phyloP scores from a whole-genome alignment of 2,113 vertebrate genomes.

The Circaetus cinerascens region DNA sequence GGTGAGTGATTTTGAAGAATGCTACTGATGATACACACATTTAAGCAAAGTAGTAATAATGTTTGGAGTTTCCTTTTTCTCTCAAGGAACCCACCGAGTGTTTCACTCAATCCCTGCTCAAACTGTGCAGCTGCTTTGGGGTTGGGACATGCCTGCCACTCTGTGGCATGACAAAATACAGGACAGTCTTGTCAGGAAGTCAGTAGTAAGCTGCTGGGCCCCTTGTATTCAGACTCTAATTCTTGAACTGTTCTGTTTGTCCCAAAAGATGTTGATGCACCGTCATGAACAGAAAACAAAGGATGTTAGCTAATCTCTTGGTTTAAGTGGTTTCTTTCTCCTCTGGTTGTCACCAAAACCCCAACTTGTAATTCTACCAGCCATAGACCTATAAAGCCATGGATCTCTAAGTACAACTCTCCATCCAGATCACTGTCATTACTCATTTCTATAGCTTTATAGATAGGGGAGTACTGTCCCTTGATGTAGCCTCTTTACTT shows the following conservation, averaged over 20 bases:
- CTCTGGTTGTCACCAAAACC: neutral
- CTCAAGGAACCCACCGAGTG: neutral
- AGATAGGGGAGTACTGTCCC: neutral
- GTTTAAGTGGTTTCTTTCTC: neutral
- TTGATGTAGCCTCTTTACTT: neutral
- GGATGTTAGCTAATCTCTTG: neutral
- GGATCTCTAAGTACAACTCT: neutral
- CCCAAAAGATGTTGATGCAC: neutral
- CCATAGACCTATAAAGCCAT: neutral
- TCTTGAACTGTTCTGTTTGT: neutral
- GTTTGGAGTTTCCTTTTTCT: neutral
- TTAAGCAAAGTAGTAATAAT: neutral
- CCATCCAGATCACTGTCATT: neutral
- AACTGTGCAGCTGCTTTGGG: neutral
- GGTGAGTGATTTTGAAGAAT: neutral
- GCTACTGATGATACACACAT: neutral
- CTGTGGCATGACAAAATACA: neutral
- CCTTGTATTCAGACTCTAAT: neutral
- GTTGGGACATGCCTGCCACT: neutral
- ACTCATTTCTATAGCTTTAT: neutral
- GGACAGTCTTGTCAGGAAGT: neutral
- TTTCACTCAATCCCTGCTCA: neutral
- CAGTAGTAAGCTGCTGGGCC: neutral
- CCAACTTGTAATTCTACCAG: neutral
- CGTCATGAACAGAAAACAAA: neutral